These are phyloP conservation scores for Cariama cristata DNA, from an alignment of 2,113 vertebrate genomes.

Conservation along the genomic window DNA sequence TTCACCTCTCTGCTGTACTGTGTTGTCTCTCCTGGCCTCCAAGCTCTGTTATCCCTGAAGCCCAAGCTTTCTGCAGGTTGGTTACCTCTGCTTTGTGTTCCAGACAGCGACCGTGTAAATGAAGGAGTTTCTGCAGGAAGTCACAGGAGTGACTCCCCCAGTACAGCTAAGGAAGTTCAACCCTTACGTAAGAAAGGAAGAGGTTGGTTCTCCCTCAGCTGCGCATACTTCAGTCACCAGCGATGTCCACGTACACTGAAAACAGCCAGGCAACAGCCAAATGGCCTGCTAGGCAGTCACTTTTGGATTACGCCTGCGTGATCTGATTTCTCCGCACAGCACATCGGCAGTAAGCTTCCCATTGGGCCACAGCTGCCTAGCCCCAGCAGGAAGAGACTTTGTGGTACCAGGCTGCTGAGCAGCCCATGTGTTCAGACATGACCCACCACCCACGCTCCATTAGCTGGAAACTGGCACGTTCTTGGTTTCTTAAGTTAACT, in stretches of 20 bases:
- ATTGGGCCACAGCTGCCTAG: not conserved
- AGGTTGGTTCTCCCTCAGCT: not conserved
- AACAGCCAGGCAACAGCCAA: not conserved
- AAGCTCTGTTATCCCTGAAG: not conserved
- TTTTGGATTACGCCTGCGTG: not conserved
- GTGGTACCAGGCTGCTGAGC: not conserved
- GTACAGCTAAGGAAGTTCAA: not conserved
- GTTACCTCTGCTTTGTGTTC: not conserved
- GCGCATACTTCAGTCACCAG: not conserved
- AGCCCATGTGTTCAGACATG: not conserved
- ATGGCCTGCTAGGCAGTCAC: not conserved
- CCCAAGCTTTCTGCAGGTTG: not conserved
- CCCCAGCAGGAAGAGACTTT: not conserved
- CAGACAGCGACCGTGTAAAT: not conserved
- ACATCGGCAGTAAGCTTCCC: not conserved
- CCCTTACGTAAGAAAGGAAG: not conserved
- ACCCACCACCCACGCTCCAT: not conserved
- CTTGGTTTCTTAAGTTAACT: not conserved
- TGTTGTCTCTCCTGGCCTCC: not conserved
- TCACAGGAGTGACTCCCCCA: not conserved
- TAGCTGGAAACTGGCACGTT: accelerated
- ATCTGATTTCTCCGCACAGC: not conserved
- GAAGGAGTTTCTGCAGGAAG: not conserved
- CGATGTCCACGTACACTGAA: not conserved
- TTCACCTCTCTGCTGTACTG: not conserved